phyloP scores from a whole-genome alignment of 2,888 invertebrate species.

The Dicyrtomina minuta region DNA sequence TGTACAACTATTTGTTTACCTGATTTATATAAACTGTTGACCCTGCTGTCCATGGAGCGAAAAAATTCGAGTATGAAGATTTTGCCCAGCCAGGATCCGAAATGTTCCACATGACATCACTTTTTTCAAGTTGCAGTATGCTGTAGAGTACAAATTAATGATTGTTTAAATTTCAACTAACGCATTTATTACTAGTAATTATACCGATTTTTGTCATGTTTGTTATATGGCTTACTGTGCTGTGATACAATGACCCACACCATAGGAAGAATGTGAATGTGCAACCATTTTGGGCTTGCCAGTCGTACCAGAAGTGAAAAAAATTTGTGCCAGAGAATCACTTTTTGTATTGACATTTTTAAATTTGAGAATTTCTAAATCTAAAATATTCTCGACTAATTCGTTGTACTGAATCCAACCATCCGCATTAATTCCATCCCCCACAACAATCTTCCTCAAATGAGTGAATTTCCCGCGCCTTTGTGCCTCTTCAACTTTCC shows the following conservation, averaged over 20 bases:
- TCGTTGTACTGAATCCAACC: constrained; percentile 56
- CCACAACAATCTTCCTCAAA: constrained; percentile 37
- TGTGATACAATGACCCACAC: constrained; percentile 56
- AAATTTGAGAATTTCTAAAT: constrained; percentile 53
- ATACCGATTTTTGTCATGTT: too few relatives aligned
- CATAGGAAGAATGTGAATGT: constrained; percentile 58
- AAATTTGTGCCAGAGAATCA: constrained; percentile 57
- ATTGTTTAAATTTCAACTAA: too few relatives aligned
- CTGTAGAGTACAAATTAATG: too few relatives aligned
- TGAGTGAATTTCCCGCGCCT: constrained; percentile 13
- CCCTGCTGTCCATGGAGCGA: constrained; percentile 58
- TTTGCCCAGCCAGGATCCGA: constrained; percentile 61
- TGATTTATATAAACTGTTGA: constrained; percentile 57
- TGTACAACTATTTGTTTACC: too few relatives aligned
- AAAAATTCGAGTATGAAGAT: constrained; percentile 57
- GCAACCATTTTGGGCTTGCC: constrained; percentile 59
- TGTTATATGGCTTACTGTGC: constrained; percentile 41
- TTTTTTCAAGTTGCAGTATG: constrained; percentile 47
- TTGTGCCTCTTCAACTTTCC: constrained; percentile 56
- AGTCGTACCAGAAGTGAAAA: constrained; percentile 60
- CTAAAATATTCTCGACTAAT: constrained; percentile 51
- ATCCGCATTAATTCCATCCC: constrained; percentile 48
- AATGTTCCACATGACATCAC: constrained; percentile 58
- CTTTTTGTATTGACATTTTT: constrained; percentile 54
- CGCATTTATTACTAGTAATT: too few relatives aligned